A percentile compares a stretch with the other conserved stretches of the same genome.
Conservation (phyloP, 2,888 invertebrate species). For the Gibbula magus region DNA sequence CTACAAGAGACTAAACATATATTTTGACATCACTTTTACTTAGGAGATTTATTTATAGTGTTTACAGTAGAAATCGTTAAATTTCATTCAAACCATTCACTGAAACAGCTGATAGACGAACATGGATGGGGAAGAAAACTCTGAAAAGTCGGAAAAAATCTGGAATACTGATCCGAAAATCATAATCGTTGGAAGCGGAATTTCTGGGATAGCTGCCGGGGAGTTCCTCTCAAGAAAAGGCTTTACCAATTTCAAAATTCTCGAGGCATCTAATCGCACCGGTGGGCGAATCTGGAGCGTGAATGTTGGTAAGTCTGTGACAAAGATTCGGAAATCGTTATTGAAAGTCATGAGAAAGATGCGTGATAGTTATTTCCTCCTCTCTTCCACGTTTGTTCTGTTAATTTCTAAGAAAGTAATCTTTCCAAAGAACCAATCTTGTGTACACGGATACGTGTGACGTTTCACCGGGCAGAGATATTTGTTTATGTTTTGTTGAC, state of each 20-base stretch:
- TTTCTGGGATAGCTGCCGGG: constrained; percentile 71
- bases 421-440: no score
- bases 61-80: neutral
- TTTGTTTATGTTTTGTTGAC: constrained; percentile 3
- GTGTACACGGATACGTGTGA: neutral
- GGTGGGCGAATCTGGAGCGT: constrained; percentile 73
- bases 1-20: neutral
- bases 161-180: constrained; percentile 58
- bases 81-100: constrained; percentile 1
- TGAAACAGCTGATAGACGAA: neutral
- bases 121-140: constrained; percentile 16
- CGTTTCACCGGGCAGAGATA: neutral
- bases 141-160: constrained; percentile 34
- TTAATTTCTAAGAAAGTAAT: no score
- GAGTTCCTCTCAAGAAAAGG: constrained; percentile 64
- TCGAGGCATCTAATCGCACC: constrained; percentile 71
- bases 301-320: constrained; percentile 63
- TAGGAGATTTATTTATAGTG: constrained; percentile 1
- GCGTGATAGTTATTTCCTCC: constrained; percentile 4
- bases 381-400: no score
- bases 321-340: no score
- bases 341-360: neutral
- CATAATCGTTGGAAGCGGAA: constrained; percentile 72
- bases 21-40: constrained; percentile 9
- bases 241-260: constrained; percentile 69